Base-by-base conservation (phyloP, 2,797 vertebrate genomes). In the Hybognathus amarus region DNA sequence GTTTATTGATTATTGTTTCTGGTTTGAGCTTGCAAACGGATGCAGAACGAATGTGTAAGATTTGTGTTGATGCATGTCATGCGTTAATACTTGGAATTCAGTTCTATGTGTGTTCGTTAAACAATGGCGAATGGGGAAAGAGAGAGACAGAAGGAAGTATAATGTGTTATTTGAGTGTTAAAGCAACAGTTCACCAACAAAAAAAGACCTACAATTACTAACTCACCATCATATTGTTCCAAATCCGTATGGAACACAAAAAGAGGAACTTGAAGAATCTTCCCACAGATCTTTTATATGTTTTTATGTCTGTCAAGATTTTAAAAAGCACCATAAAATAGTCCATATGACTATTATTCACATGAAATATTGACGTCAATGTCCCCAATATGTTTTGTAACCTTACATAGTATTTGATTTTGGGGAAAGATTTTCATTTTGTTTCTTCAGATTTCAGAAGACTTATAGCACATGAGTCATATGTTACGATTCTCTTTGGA, bases 51-150 rank as follows among this genome's bases (percentile, higher is more conserved):
- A 78, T 3, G 36, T 70, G 63, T 67, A 33, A 17, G 64, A 66
- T 40, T 61, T 81, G 47, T 82, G 66, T 77, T 82, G 68, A 82
- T 22, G 61, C 64, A 59, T 77, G 73, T 24, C 66, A 45, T n/a
- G 20, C 5, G 18, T 40, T 69, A 42, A 71, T 50, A 63, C 73
- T 9, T 50, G 36, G 52, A 76, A 74, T 83, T 70, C 61, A 42
- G 30, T 66, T 67, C 7, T 17, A 20, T 56, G 38, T 82, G 63
- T 78, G 52, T 70, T 47, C 18, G 66, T 77, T 61, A 70, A 77
- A 77, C 56, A 76, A 86, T 30, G 77, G 47, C 30, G 22, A 1
- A 30, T 6, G 45, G 7, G 33, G 10, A 24, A 50, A 54, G 54
- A 24, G 67, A 33, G 24, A 33, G 22, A n/a, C 2, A 40, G 77